A percentile compares a stretch with the other conserved stretches of the same genome.
Conservation (phyloP, 2,113 vertebrate genomes). For the Galbula dea region DNA sequence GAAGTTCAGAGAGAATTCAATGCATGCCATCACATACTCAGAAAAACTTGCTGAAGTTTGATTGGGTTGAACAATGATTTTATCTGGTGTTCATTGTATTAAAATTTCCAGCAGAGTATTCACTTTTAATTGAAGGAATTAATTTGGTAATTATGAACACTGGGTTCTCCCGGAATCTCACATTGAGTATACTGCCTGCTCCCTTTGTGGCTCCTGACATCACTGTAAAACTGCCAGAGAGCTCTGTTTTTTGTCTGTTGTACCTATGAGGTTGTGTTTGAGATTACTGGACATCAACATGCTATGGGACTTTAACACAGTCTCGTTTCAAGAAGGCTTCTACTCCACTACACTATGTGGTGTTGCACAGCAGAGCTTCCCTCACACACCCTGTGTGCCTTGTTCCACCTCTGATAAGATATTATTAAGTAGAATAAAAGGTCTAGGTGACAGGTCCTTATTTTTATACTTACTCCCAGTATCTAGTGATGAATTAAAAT, state of each 20-base stretch:
- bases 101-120: slow-evolving; percentile 11
- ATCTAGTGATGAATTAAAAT: background rate
- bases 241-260: background rate
- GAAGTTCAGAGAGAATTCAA: slow-evolving; percentile 49
- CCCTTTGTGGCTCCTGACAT: background rate
- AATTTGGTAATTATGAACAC: slow-evolving; percentile 38
- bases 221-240: background rate
- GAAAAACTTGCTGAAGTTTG: slow-evolving; percentile 57
- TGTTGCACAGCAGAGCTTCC: background rate
- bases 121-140: slow-evolving; percentile 60
- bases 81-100: slow-evolving; percentile 31
- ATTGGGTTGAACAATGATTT: slow-evolving; percentile 58
- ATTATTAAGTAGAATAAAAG: background rate
- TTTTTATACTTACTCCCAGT: background rate
- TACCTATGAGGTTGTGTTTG: background rate
- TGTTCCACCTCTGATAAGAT: background rate
- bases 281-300: background rate
- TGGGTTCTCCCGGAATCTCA: background rate
- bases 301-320: rapidly evolving
- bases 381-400: rapidly evolving
- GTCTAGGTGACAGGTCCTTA: background rate
- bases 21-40: slow-evolving; percentile 21
- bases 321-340: background rate
- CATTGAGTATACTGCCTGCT: background rate
- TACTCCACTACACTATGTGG: rapidly evolving